Conservation (phyloP, 2,113 vertebrate genomes). For the Callocephalon fimbriatum region DNA sequence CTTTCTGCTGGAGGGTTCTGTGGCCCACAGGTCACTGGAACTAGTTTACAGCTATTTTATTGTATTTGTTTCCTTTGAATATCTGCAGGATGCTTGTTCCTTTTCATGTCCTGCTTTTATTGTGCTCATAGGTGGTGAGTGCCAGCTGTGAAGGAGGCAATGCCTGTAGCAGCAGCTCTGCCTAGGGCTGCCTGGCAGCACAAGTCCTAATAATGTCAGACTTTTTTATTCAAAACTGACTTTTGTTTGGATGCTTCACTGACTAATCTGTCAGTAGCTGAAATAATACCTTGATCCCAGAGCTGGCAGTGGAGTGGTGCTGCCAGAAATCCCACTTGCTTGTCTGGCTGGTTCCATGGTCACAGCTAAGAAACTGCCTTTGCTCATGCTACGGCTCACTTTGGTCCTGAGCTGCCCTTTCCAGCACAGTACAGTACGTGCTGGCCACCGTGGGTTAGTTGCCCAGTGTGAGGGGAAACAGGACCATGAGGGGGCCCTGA, state of each 20-base stretch:
- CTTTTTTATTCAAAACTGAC: background rate
- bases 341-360: background rate
- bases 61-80: background rate
- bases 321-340: background rate
- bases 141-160: slow-evolving; percentile 28
- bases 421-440: accelerated
- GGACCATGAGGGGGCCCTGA: background rate
- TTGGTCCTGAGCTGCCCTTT: background rate
- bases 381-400: background rate
- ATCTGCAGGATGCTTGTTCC: background rate
- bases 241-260: background rate
- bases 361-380: background rate
- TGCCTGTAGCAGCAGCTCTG: background rate
- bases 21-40: background rate
- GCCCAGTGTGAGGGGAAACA: background rate
- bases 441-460: background rate
- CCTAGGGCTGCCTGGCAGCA: background rate
- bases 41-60: background rate
- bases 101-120: background rate
- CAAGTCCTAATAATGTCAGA: background rate
- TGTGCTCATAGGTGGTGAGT: background rate
- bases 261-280: background rate
- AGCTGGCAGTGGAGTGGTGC: background rate
- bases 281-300: background rate
- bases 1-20: background rate